Conservation (phyloP, 2,113 vertebrate species). For the Paedocypris sp. region DNA sequence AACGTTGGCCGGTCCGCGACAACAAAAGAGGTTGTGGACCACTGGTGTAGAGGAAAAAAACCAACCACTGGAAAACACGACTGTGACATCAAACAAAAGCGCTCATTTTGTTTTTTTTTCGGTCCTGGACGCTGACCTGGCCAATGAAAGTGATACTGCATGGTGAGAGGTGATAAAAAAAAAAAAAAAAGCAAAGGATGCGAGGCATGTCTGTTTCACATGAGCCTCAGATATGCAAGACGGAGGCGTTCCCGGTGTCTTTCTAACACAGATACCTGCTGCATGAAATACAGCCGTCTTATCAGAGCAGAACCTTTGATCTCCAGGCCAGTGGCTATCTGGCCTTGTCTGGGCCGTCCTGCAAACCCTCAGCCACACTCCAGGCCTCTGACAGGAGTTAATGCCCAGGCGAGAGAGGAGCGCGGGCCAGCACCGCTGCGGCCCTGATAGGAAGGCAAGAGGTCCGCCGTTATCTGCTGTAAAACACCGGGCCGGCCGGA, state of each 20-base stretch:
- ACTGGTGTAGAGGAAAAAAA: too few relatives aligned
- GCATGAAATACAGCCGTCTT: slow-evolving; percentile 56
- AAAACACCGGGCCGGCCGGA: slow-evolving; percentile 66
- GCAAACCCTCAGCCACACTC: slow-evolving; percentile 75
- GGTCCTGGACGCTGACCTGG: neutral
- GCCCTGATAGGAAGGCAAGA: slow-evolving; percentile 67
- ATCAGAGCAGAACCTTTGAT: slow-evolving; percentile 89
- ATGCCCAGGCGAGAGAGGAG: slow-evolving; percentile 75
- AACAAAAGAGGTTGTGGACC: too few relatives aligned
- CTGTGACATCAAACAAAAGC: slow-evolving; percentile 18
- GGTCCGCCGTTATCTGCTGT: slow-evolving; percentile 64
- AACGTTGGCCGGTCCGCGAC: too few relatives aligned
- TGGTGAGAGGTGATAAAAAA: neutral
- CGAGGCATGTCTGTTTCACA: slow-evolving; percentile 5
- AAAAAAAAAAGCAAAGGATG: neutral
- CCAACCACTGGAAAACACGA: slow-evolving; percentile 3
- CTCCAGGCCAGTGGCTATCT: slow-evolving; percentile 85
- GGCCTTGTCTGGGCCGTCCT: slow-evolving; percentile 57
- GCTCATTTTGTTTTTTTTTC: neutral
- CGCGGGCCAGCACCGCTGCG: slow-evolving; percentile 66
- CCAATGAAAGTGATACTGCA: slow-evolving; percentile 11
- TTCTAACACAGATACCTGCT: slow-evolving; percentile 42
- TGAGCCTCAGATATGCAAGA: slow-evolving; percentile 21
- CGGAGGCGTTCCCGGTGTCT: slow-evolving; percentile 6
- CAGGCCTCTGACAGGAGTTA: slow-evolving; percentile 77